phyloP scores from a whole-genome alignment of 1,140 invertebrate genomes.

The Drosophila sproati region DNA sequence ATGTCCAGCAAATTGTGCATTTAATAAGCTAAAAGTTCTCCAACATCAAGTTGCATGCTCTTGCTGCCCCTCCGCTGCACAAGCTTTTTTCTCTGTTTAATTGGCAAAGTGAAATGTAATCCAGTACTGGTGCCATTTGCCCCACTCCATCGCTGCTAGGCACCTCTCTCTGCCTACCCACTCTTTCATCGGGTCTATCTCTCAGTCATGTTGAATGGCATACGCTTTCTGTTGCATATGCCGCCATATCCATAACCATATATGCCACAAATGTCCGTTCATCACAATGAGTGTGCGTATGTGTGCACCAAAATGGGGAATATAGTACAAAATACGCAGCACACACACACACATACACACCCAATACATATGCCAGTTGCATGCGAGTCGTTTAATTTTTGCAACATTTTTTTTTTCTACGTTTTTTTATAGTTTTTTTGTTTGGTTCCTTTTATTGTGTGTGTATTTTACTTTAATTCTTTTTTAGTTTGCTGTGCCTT shows the following conservation, averaged over 20 bases:
- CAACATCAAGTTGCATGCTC: conserved; percentile 33
- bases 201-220: conserved; percentile 39
- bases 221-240: conserved; percentile 39
- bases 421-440: conserved; percentile 16
- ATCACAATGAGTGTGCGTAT: conserved; percentile 22
- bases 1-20: conserved; percentile 49
- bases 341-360: conserved; percentile 5
- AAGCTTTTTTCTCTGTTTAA: conserved; percentile 46
- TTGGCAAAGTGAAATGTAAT: conserved; percentile 65
- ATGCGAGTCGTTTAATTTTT: conserved; percentile 53
- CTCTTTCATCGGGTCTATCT: conserved; percentile 2
- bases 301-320: conserved; percentile 40
- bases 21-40: conserved; percentile 53
- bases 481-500: conserved; percentile 73
- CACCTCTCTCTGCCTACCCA: not conserved
- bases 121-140: conserved; percentile 8
- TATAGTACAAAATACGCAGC: conserved; percentile 18
- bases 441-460: conserved; percentile 24
- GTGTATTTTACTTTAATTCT: conserved; percentile 70
- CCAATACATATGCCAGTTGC: conserved; percentile 37
- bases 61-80: conserved; percentile 1
- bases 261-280: conserved; percentile 57
- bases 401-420: conserved; percentile 21
- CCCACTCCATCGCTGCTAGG: not conserved
- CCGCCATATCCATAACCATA: conserved; percentile 50